Percentiles rank a stretch among this genome's conserved stretches.
Conservation (phyloP, 2,888 invertebrate genomes). For the Thyatira batis region DNA sequence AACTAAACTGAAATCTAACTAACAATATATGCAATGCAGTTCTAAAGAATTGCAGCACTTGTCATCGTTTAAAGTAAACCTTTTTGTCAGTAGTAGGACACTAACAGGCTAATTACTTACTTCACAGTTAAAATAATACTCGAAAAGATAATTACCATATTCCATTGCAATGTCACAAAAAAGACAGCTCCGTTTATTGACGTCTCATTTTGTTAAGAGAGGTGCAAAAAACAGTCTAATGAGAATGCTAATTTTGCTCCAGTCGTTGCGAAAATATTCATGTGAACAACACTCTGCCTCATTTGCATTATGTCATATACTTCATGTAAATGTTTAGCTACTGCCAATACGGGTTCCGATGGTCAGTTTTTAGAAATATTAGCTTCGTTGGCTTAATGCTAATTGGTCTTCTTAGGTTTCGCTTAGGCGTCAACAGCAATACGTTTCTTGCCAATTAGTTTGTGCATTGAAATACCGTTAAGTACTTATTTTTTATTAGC, state of each 20-base stretch:
- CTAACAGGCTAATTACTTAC: background rate
- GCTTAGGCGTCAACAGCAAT: conserved; percentile 22
- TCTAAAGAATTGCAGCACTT: background rate
- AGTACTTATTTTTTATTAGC: background rate
- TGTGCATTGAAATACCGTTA: background rate
- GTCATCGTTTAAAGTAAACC: background rate
- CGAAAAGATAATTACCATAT: conserved; percentile 11
- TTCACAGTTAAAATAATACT: background rate
- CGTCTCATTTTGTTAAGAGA: conserved; percentile 57
- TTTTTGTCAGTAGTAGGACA: background rate
- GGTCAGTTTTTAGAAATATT: conserved; percentile 44
- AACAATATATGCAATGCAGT: background rate
- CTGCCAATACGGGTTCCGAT: conserved; percentile 52
- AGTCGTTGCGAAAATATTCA: conserved; percentile 61
- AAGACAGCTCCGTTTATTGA: conserved; percentile 50
- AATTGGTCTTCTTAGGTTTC: conserved; percentile 24
- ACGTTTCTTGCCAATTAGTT: conserved; percentile 26
- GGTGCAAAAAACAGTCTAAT: conserved; percentile 64
- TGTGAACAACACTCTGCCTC: conserved; percentile 51
- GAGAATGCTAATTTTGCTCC: conserved; percentile 64
- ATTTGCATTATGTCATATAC: conserved; percentile 75
- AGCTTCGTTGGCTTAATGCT: conserved; percentile 28
- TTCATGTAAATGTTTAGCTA: conserved; percentile 69
- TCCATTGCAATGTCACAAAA: conserved; percentile 26
- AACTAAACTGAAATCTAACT: background rate